Percentiles rank a stretch among this genome's conserved stretches.
Evolutionary conservation across 2,888 invertebrate genomes (phyloP).

Genomic region (Dynastes maya): DNA sequence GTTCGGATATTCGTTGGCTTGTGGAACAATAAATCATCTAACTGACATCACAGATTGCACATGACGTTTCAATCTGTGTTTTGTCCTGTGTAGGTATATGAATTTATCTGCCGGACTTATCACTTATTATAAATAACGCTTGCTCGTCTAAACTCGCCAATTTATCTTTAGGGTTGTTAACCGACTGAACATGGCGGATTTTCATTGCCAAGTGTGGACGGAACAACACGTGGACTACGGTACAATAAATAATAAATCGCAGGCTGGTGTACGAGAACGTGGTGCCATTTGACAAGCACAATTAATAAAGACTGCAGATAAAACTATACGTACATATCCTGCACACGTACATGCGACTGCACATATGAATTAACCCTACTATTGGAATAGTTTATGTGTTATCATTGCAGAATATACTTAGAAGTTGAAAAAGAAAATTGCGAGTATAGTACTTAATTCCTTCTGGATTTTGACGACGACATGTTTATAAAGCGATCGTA

Average conservation of each 20-base stretch:
- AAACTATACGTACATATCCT: slow-evolving; percentile 27
- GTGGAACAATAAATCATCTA: slow-evolving; percentile 44
- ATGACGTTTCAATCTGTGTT: slow-evolving; percentile 55
- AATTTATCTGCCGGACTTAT: slow-evolving; percentile 54
- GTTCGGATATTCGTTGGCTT: slow-evolving; percentile 3
- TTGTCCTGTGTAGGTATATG: slow-evolving; percentile 46
- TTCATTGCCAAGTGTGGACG: slow-evolving; percentile 50
- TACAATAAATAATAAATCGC: slow-evolving; percentile 46
- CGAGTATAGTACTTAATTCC: background rate
- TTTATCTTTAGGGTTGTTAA: slow-evolving; percentile 54
- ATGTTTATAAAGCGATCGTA: too few relatives aligned
- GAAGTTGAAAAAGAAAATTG: background rate
- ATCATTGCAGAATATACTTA: background rate
- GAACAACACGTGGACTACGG: slow-evolving; percentile 39
- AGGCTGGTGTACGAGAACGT: slow-evolving; percentile 34
- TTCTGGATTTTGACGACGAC: too few relatives aligned
- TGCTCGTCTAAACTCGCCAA: slow-evolving; percentile 54
- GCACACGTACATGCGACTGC: background rate
- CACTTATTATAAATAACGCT: slow-evolving; percentile 56
- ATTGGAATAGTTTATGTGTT: slow-evolving; percentile 10
- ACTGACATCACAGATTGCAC: slow-evolving; percentile 52
- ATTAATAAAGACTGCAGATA: slow-evolving; percentile 40
- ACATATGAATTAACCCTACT: slow-evolving; percentile 6
- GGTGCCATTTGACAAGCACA: slow-evolving; percentile 38
- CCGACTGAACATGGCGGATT: slow-evolving; percentile 47